These are phyloP conservation scores for Regulus satrapa DNA, from an alignment of 2,113 vertebrate species.

Conservation along the genomic window DNA sequence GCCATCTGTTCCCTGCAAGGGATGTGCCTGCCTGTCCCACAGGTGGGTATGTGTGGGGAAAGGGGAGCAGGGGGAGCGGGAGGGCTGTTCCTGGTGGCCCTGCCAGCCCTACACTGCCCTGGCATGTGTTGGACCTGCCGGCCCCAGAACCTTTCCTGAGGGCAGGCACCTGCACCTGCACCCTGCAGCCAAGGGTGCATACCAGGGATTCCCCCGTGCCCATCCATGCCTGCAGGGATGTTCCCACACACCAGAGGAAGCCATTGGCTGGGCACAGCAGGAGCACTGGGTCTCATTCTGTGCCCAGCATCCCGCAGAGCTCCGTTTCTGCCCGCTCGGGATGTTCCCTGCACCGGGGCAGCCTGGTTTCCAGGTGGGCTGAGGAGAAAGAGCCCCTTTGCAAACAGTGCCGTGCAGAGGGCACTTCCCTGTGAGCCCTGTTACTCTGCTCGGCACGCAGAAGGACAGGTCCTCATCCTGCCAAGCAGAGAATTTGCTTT, in stretches of 20 bases:
- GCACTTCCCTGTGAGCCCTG: not conserved
- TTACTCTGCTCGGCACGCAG: not conserved
- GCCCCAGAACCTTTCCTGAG: not conserved
- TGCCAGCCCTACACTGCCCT: not conserved
- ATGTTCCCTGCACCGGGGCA: not conserved
- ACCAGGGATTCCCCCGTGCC: not conserved
- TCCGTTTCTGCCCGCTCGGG: rapidly evolving
- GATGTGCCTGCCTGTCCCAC: slow-evolving; percentile 2
- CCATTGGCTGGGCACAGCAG: not conserved
- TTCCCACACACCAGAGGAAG: not conserved
- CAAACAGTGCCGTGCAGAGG: not conserved
- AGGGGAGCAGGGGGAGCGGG: not conserved
- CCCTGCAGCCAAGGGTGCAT: not conserved
- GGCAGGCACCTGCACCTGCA: not conserved
- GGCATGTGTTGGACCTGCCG: not conserved
- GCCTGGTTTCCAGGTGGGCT: not conserved
- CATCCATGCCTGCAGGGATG: not conserved
- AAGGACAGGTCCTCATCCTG: not conserved
- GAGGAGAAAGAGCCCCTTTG: not conserved
- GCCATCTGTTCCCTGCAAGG: not conserved
- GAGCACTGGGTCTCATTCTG: not conserved
- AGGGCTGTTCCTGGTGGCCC: not conserved
- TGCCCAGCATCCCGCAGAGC: not conserved
- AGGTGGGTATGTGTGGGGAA: not conserved
- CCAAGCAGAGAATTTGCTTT: not conserved